phyloP scores from a whole-genome alignment of 1,140 invertebrate species.

The Drosophila nasuta region DNA sequence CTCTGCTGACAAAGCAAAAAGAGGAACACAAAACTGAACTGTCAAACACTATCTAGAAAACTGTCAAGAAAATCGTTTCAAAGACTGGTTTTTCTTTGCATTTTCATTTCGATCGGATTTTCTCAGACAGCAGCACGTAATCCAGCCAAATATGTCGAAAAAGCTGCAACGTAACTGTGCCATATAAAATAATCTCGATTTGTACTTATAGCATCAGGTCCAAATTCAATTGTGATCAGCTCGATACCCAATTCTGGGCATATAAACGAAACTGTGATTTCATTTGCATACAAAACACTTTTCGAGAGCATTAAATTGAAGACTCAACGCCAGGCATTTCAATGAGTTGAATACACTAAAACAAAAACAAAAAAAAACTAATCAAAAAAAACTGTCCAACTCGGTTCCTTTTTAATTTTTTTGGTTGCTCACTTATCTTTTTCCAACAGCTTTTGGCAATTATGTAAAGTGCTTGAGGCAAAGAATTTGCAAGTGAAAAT shows the following conservation, averaged over 20 bases:
- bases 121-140: slow-evolving; percentile 24
- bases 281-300: slow-evolving; percentile 77
- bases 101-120: slow-evolving; percentile 14
- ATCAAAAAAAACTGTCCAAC: slow-evolving; percentile 50
- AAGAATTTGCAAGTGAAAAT: slow-evolving; percentile 64
- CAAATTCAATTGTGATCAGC: slow-evolving; percentile 55
- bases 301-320: slow-evolving; percentile 31
- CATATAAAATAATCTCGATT: slow-evolving; percentile 4
- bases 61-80: slow-evolving; percentile 33
- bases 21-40: not conserved
- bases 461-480: slow-evolving; percentile 66
- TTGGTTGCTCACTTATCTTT: slow-evolving; percentile 2
- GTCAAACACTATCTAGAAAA: slow-evolving; percentile 31
- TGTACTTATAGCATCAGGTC: slow-evolving; percentile 25
- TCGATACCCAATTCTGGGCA: slow-evolving; percentile 55
- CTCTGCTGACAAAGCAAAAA: not conserved
- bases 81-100: slow-evolving; percentile 42
- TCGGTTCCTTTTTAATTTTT: not conserved
- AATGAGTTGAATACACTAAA: slow-evolving; percentile 46
- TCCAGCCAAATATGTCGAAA: slow-evolving; percentile 30
- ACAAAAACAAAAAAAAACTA: slow-evolving; percentile 36
- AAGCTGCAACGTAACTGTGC: slow-evolving; percentile 48
- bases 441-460: slow-evolving; percentile 64
- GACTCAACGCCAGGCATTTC: slow-evolving; percentile 45
- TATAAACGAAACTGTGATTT: slow-evolving; percentile 48